These are phyloP conservation scores for Rafetus swinhoei DNA, from an alignment of 2,113 vertebrate genomes.

Conservation along the genomic window DNA sequence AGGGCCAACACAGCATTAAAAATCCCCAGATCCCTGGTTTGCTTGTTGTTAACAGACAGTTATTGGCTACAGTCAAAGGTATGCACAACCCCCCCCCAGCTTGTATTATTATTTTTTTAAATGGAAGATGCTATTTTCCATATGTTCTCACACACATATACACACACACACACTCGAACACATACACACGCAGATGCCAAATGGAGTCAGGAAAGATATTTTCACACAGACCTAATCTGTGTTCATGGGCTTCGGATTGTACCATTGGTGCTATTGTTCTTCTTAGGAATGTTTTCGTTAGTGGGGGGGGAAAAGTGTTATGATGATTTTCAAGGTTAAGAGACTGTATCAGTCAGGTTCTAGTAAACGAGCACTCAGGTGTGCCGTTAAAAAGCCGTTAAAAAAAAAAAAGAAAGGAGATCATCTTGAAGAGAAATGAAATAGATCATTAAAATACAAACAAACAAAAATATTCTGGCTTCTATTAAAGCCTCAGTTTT, in stretches of 20 bases:
- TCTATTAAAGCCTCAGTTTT: background rate
- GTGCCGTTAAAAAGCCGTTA: background rate
- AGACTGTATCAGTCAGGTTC: conserved; percentile 20
- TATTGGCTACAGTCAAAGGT: conserved; percentile 70
- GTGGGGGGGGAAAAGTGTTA: background rate
- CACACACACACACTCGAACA: background rate
- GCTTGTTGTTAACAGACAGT: conserved; percentile 84
- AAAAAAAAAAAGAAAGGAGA: background rate
- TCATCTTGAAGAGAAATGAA: conserved; percentile 10
- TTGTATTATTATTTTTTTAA: conserved; percentile 37
- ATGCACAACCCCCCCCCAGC: conserved; percentile 58
- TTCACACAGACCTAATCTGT: background rate
- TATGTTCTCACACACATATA: conserved; percentile 16
- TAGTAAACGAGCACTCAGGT: background rate
- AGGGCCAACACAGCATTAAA: conserved; percentile 86
- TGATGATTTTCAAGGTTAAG: conserved; percentile 41
- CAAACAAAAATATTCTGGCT: background rate
- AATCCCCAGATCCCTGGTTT: conserved; percentile 87
- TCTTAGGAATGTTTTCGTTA: background rate
- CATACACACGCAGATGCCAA: background rate
- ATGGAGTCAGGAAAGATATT: conserved; percentile 8
- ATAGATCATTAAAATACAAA: background rate
- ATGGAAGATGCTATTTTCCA: conserved; percentile 60
- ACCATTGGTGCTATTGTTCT: background rate
- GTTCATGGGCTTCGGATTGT: background rate